Percentiles rank a stretch among this genome's conserved stretches.
These are phyloP conservation scores for Spodoptera picta DNA, from an alignment of 2,888 invertebrate genomes.

Conservation along the genomic window DNA sequence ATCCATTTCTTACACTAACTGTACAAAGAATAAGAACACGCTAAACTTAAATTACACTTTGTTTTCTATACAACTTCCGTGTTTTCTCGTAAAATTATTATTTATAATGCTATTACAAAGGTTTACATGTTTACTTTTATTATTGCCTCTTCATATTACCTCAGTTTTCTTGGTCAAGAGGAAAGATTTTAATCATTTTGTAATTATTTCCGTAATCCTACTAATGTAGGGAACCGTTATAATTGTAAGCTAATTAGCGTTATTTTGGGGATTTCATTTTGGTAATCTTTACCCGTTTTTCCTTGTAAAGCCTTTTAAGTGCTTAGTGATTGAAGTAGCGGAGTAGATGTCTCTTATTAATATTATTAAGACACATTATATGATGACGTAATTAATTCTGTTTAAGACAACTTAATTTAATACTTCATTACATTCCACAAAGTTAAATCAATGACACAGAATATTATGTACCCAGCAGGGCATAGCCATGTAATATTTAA, in stretches of 20 bases:
- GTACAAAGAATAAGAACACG: constrained; percentile 44
- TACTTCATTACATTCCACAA: too few relatives aligned
- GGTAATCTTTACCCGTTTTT: constrained; percentile 4
- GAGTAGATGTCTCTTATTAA: too few relatives aligned
- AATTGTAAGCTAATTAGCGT: constrained; percentile 31
- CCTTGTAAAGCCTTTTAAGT: background rate
- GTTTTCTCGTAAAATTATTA: constrained; percentile 37
- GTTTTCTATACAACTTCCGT: constrained; percentile 42
- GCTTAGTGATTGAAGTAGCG: too few relatives aligned
- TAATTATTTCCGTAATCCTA: constrained; percentile 34
- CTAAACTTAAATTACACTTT: constrained; percentile 49
- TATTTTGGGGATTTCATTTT: constrained; percentile 6
- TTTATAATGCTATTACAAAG: constrained; percentile 42
- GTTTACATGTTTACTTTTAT: constrained; percentile 34
- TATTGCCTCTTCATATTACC: constrained; percentile 25
- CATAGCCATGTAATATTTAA: background rate
- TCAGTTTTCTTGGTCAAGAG: constrained; percentile 28
- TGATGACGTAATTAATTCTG: too few relatives aligned
- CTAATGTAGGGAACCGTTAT: constrained; percentile 27
- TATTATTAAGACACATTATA: too few relatives aligned
- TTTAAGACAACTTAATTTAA: too few relatives aligned
- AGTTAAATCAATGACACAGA: too few relatives aligned
- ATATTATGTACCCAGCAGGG: too few relatives aligned
- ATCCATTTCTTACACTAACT: background rate
- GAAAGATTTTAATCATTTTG: constrained; percentile 48